phyloP scores from a whole-genome alignment of 1,140 invertebrate species.

The Bilobella aurantiaca region DNA sequence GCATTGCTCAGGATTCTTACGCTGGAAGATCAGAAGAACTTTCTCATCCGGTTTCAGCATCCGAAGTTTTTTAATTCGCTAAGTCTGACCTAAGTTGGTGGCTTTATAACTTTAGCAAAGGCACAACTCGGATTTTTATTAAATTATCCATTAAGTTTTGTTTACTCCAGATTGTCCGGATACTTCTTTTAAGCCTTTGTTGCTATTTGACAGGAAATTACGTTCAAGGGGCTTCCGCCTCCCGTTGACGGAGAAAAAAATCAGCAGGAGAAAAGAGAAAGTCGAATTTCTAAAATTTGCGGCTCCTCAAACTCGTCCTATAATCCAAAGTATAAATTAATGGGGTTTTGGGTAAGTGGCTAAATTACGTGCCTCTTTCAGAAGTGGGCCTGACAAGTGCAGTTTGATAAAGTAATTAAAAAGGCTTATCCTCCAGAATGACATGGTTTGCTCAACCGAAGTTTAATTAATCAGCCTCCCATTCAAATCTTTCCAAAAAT shows the following conservation, averaged over 20 bases:
- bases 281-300: no score
- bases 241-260: background rate
- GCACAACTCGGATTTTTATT: no score
- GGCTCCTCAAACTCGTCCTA: no score
- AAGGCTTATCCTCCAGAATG: background rate
- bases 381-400: background rate
- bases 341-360: background rate
- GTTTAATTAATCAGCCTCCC: background rate
- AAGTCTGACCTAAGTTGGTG: no score
- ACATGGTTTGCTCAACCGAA: background rate
- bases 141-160: no score
- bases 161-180: no score
- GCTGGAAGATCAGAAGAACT: no score
- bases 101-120: no score
- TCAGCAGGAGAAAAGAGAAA: background rate
- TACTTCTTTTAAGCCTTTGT: no score
- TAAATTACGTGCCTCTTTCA: background rate
- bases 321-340: background rate
- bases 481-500: background rate
- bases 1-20: no score
- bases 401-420: conserved; percentile 3
- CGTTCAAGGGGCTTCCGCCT: background rate
- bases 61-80: no score
- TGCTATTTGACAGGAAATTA: background rate
- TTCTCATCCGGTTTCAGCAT: no score